Conservation (phyloP, 2,113 vertebrate species). For the Tursiops truncatus region DNA sequence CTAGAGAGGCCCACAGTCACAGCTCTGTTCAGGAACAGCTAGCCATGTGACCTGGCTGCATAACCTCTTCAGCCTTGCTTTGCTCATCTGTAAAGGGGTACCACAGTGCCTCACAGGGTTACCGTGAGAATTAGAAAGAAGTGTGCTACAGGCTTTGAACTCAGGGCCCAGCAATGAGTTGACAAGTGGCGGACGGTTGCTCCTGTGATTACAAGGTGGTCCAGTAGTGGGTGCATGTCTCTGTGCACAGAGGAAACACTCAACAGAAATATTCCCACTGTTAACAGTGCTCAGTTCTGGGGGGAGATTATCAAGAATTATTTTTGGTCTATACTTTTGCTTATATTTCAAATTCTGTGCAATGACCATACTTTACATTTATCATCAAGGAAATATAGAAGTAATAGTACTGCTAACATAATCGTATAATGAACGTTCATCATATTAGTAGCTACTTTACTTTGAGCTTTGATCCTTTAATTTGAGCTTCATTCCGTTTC, state of each 20-base stretch:
- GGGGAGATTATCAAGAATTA: background rate
- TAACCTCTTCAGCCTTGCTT: background rate
- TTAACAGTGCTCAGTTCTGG: background rate
- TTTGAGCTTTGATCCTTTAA: background rate
- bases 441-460: background rate
- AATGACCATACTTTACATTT: background rate
- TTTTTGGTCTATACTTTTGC: background rate
- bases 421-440: background rate
- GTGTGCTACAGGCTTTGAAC: background rate
- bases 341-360: background rate
- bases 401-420: background rate
- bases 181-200: background rate
- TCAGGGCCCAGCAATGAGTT: background rate
- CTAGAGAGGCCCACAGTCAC: background rate
- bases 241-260: background rate
- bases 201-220: background rate
- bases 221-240: background rate
- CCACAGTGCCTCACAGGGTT: background rate
- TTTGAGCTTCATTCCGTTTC: background rate
- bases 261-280: background rate
- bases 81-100: background rate
- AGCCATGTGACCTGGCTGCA: background rate
- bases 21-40: background rate
- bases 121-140: background rate
- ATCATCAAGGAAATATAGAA: background rate